Evolutionary conservation across 2,888 invertebrate species (phyloP).

Genomic region (Allacma fusca): DNA sequence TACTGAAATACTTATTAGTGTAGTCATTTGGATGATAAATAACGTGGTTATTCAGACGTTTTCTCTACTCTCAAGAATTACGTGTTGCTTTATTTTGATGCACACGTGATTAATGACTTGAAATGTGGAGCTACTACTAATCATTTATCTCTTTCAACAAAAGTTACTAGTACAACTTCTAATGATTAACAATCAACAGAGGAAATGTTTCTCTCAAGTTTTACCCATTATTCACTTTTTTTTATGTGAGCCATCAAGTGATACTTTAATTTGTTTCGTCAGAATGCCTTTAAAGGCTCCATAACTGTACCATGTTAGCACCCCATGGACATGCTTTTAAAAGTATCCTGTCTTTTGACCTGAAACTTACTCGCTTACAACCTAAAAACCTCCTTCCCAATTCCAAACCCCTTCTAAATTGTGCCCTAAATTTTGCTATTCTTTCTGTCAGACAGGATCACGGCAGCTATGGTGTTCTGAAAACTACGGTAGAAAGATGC

Average conservation of each 20-base stretch:
- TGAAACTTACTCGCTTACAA: neutral
- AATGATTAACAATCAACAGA: conserved; percentile 11
- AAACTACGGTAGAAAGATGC: no score
- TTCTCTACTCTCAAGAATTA: neutral
- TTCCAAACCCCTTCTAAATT: no score
- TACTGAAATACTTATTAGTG: no score
- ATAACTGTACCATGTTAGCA: neutral
- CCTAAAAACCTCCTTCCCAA: no score
- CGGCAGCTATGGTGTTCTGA: no score
- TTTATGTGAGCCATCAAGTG: neutral
- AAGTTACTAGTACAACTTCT: neutral
- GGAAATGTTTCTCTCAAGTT: neutral
- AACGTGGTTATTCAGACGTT: no score
- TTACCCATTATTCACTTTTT: conserved; percentile 1
- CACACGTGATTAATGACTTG: conserved; percentile 27
- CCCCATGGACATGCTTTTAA: neutral
- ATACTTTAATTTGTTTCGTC: neutral
- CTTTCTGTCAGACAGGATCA: no score
- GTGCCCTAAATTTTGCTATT: no score
- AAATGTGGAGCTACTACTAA: conserved; percentile 23
- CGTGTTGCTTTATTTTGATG: neutral
- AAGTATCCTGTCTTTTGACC: neutral
- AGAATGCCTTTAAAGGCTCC: neutral
- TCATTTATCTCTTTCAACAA: conserved; percentile 32
- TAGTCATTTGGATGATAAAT: neutral